Percentiles rank a stretch among this genome's conserved stretches.
phyloP scores from a whole-genome alignment of 2,888 invertebrate species.

The Stenolophus ochropezus region DNA sequence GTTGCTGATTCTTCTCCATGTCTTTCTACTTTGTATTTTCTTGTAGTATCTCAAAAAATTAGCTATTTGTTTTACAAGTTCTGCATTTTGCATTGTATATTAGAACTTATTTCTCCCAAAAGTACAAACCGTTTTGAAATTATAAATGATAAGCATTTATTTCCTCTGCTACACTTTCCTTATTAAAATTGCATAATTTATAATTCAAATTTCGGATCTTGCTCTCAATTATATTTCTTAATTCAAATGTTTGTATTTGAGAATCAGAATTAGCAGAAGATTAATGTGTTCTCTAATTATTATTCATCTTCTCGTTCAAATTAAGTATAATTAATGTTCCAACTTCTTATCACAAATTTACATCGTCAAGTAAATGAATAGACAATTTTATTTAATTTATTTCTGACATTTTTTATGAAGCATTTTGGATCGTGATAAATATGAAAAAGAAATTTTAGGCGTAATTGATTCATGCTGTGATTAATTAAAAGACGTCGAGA shows the following conservation, averaged over 20 bases:
- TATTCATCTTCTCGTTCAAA: constrained; percentile 47
- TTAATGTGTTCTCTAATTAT: constrained; percentile 45
- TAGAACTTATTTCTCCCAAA: too few species aligned
- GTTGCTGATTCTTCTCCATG: too few species aligned
- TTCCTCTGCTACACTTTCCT: neutral
- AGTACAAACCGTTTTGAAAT: neutral
- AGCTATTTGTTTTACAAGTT: too few species aligned
- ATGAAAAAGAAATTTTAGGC: neutral
- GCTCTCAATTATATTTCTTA: constrained; percentile 19
- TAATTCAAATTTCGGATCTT: constrained; percentile 19
- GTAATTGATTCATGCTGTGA: constrained; percentile 3
- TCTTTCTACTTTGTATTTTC: too few species aligned
- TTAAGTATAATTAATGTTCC: constrained; percentile 52
- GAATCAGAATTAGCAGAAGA: constrained; percentile 39
- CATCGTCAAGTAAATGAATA: constrained; percentile 48
- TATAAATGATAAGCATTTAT: neutral
- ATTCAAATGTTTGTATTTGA: constrained; percentile 37
- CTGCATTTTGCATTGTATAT: too few species aligned
- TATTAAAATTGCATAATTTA: constrained; percentile 8
- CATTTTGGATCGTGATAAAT: constrained; percentile 24
- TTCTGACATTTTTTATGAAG: constrained; percentile 34
- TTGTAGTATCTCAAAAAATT: too few species aligned
- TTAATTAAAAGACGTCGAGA: constrained; percentile 15
- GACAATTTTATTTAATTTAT: constrained; percentile 48
- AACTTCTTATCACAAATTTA: constrained; percentile 47